Conservation (phyloP, 2,888 invertebrate species). For the Ormyrus nitidulus region DNA sequence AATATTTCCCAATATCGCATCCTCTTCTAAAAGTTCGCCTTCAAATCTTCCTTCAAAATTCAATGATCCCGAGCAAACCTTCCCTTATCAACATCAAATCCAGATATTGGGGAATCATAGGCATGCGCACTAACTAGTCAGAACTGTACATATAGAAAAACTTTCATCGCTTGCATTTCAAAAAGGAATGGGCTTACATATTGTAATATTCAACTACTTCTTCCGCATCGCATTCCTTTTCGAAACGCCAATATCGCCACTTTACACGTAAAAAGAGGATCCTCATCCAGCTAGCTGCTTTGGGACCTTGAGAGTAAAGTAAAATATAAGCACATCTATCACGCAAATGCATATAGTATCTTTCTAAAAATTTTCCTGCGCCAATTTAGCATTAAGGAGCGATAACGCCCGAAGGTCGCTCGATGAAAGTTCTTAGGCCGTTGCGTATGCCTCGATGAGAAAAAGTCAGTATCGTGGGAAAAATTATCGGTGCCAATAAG, state of each 20-base stretch:
- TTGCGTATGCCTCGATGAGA: too few species aligned
- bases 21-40: too few species aligned
- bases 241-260: conserved; percentile 58
- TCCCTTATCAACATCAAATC: conserved; percentile 11
- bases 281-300: conserved; percentile 73
- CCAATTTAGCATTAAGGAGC: background rate
- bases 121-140: conserved; percentile 74
- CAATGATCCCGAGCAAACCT: background rate
- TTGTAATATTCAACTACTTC: background rate
- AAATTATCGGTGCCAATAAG: too few species aligned
- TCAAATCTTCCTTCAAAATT: background rate
- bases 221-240: conserved; percentile 29
- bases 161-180: conserved; percentile 70
- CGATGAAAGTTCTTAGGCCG: conserved; percentile 1
- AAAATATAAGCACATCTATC: conserved; percentile 57
- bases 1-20: conserved; percentile 49
- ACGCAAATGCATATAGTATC: conserved; percentile 57
- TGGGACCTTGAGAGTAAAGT: conserved; percentile 72
- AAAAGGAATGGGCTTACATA: conserved; percentile 53
- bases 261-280: conserved; percentile 54
- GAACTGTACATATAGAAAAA: conserved; percentile 71
- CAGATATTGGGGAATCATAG: conserved; percentile 67
- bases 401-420: conserved; percentile 27
- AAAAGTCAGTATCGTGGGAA: too few species aligned
- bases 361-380: conserved; percentile 21